Evolutionary conservation across 2,113 vertebrate species (phyloP), one percentile per base, ranked within the genome.

Genomic region (Otus sunia): DNA sequence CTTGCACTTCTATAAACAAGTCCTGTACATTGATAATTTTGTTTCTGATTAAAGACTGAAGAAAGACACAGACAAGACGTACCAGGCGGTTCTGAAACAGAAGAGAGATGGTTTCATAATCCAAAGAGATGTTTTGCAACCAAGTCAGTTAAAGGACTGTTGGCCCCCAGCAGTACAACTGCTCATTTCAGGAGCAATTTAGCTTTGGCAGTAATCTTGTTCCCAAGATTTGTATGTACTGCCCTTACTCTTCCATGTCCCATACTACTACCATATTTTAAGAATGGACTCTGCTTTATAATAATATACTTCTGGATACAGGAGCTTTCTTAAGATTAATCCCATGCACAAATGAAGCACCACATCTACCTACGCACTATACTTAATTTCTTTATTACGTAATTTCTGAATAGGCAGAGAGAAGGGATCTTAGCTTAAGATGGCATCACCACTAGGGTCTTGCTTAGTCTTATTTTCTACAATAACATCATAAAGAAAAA

Each of bases 11-110:
- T 96, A 99, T 99, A 96, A 99, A 99, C 69, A 99, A 99, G 98
- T 99, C 99, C 98, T 99, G 99, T 22, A 99, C 99, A 25, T 99
- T 99, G 85, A 99, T 99, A 94, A 99, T 99, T 97, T 99, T 99
- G 98, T 99, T 99, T 45, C 99, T 97, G 96, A 99, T 99, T 96
- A 99, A 97, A 16, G 99, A 99, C 96, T 99, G 99, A 39, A 99
- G 99, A 92, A 99, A 99, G 56, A 99, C 99, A 62, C 99, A 99
- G 43, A 99, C 99, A 62, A 99, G 98, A 17, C 99, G 99, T 59
- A 99, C 99, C 98, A 99, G 97, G 6, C 99, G 99, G 88, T 99
- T 99, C 99, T 99, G 98, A 36, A 94, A 97, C 17, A 92, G 36
- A 97, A 84, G 63, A 76, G 37, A 76, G 0, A n/a, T 1, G 4